Evolutionary conservation across 2,888 invertebrate genomes (phyloP).

Genomic region (Chymomyza procnemis): DNA sequence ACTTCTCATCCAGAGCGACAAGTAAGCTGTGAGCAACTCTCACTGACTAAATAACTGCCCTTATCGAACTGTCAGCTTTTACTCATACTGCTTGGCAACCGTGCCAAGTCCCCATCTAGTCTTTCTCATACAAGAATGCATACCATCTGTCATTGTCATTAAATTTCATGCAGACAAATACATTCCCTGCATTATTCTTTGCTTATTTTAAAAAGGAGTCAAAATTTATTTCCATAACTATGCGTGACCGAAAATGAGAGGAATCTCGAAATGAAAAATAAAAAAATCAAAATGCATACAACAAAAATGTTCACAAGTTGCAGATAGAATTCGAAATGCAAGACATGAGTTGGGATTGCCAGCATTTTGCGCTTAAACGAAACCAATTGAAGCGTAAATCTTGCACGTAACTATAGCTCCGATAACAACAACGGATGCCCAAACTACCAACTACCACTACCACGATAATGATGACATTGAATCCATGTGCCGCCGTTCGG

Average conservation of each 20-base stretch:
- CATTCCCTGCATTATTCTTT: slow-evolving; percentile 36
- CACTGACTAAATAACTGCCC: too few relatives aligned
- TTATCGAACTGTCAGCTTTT: too few relatives aligned
- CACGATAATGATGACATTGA: not conserved
- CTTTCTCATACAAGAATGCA: not conserved
- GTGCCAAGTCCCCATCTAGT: not conserved
- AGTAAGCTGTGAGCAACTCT: too few relatives aligned
- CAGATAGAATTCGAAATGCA: not conserved
- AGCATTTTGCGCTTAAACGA: slow-evolving; percentile 64
- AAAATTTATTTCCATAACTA: slow-evolving; percentile 61
- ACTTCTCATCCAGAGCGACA: too few relatives aligned
- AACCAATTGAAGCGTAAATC: slow-evolving; percentile 72
- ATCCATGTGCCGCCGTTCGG: not conserved
- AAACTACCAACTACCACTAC: too few relatives aligned
- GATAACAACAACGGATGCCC: not conserved
- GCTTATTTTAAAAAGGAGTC: not conserved
- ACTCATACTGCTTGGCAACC: too few relatives aligned
- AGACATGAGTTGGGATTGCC: slow-evolving; percentile 28
- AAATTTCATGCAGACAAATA: slow-evolving; percentile 58
- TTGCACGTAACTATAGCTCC: slow-evolving; percentile 48
- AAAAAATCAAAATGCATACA: not conserved
- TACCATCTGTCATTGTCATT: not conserved
- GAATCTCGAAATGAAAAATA: not conserved
- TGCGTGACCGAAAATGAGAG: not conserved
- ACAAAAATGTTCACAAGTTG: not conserved